These are phyloP conservation scores for Entelurus aequoreus DNA, from an alignment of 2,113 vertebrate genomes.

Conservation along the genomic window DNA sequence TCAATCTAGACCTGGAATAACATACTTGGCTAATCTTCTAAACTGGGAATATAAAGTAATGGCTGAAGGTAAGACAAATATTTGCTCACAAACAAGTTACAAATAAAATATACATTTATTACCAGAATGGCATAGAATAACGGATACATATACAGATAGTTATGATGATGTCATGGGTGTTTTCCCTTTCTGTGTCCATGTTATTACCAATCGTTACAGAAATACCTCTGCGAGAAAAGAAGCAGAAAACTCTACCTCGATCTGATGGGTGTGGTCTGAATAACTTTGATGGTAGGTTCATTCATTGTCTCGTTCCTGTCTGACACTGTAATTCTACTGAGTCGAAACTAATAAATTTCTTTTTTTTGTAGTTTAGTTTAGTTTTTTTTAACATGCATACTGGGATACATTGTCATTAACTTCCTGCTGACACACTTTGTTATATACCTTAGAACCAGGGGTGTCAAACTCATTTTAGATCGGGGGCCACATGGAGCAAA, in stretches of 20 bases:
- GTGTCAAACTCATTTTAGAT: no score
- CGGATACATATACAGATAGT: neutral
- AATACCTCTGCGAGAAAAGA: slow-evolving; percentile 60
- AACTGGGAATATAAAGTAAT: slow-evolving; percentile 26
- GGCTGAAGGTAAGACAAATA: slow-evolving; percentile 60
- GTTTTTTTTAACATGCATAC: no score
- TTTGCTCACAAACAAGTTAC: neutral
- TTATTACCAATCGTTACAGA: slow-evolving; percentile 28
- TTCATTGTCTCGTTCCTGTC: slow-evolving; percentile 8
- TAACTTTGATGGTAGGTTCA: slow-evolving; percentile 49
- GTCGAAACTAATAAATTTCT: neutral
- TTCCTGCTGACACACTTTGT: neutral
- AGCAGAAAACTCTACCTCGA: slow-evolving; percentile 50
- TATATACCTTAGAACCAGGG: neutral
- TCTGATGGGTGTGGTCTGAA: slow-evolving; percentile 62
- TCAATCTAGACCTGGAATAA: slow-evolving; percentile 11
- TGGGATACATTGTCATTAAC: no score
- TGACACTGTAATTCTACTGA: neutral
- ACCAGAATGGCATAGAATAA: neutral
- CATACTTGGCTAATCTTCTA: slow-evolving; percentile 9
- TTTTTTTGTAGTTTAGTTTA: no score
- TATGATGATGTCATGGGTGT: slow-evolving; percentile 1
- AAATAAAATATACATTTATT: neutral
- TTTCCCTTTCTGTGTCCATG: slow-evolving; percentile 13
- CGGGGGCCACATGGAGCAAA: no score